Conservation (phyloP, 2,113 vertebrate species). For the Cariama cristata region DNA sequence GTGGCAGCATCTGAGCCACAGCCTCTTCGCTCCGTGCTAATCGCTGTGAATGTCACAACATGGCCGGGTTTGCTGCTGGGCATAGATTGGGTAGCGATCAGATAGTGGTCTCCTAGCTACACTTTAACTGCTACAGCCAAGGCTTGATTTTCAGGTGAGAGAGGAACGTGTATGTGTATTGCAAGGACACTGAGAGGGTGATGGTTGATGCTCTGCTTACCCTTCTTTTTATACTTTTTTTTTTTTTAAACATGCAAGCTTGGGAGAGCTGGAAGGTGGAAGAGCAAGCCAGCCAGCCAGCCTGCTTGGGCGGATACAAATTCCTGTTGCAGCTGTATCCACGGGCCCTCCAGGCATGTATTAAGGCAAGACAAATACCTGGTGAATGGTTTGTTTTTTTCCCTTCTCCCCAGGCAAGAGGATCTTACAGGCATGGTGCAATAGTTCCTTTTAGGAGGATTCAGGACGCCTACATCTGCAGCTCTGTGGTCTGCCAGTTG, state of each 20-base stretch:
- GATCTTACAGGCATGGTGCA: background rate
- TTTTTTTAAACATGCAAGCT: background rate
- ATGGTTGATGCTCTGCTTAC: background rate
- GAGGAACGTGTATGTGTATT: background rate
- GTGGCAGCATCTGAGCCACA: background rate
- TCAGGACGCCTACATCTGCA: background rate
- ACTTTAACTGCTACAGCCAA: background rate
- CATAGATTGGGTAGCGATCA: fast-evolving
- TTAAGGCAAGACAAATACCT: constrained; percentile 10
- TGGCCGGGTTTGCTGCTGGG: background rate
- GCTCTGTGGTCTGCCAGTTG: background rate
- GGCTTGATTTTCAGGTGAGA: background rate
- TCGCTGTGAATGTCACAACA: constrained; percentile 49
- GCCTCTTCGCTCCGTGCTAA: background rate
- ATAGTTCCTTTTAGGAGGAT: background rate
- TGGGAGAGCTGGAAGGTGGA: background rate
- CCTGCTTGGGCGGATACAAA: background rate
- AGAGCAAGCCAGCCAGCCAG: background rate
- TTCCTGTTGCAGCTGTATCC: background rate
- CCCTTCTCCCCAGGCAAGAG: background rate
- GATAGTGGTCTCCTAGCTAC: background rate
- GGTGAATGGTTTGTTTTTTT: background rate
- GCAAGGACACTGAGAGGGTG: background rate
- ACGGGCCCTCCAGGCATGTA: background rate
- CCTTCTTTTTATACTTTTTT: background rate